A percentile compares a stretch with the other conserved stretches of the same genome.
Conservation (phyloP, 2,888 invertebrate genomes). For the Dasypolia templi region DNA sequence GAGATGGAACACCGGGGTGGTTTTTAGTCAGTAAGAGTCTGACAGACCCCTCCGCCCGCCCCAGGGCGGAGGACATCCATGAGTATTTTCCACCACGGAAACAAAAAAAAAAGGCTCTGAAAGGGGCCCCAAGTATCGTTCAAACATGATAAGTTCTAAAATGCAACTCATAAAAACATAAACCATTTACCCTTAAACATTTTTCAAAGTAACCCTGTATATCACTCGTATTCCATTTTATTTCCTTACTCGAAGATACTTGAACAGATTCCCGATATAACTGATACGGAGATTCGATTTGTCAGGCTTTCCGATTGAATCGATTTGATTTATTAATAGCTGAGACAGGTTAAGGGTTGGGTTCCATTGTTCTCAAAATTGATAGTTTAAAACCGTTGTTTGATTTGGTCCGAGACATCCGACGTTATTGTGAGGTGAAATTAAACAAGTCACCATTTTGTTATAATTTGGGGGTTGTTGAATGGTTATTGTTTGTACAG, state of each 20-base stretch:
- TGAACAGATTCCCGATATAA: slow-evolving; percentile 43
- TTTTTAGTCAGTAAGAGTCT: too few relatives aligned
- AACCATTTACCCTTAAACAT: neutral
- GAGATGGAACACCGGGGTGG: too few relatives aligned
- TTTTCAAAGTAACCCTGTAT: slow-evolving; percentile 20
- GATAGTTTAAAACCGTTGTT: slow-evolving; percentile 49
- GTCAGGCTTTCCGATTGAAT: slow-evolving; percentile 57
- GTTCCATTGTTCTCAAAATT: slow-evolving; percentile 50
- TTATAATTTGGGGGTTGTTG: slow-evolving; percentile 2
- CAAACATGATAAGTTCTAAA: neutral
- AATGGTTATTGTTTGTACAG: neutral
- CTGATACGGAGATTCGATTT: slow-evolving; percentile 55
- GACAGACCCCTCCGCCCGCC: too few relatives aligned
- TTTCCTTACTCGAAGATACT: slow-evolving; percentile 31
- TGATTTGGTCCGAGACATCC: slow-evolving; percentile 22
- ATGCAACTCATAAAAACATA: neutral
- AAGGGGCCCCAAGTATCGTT: neutral
- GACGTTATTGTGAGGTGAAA: slow-evolving; percentile 14
- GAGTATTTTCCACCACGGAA: too few relatives aligned
- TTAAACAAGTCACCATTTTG: slow-evolving; percentile 27
- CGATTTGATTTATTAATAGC: slow-evolving; percentile 65
- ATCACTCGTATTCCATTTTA: slow-evolving; percentile 35
- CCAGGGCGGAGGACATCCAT: too few relatives aligned
- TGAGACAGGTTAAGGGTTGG: slow-evolving; percentile 35
- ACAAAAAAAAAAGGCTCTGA: too few relatives aligned